A percentile compares a stretch with the other conserved stretches of the same genome.
Conservation (phyloP, 2,113 vertebrate genomes). For the Tursiops truncatus region DNA sequence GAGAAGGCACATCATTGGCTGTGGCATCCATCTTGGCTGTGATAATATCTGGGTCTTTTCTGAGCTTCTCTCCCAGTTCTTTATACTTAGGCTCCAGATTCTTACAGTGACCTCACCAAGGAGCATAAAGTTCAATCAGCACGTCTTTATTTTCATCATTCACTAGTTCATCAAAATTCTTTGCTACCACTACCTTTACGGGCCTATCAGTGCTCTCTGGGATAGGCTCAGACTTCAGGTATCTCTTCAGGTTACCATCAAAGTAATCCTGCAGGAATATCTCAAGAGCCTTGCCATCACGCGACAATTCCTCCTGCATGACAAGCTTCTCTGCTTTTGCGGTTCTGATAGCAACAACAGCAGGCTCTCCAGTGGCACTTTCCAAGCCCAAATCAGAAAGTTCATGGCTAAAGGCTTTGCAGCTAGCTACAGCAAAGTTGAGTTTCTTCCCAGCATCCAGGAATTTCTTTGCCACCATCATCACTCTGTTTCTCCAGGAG, state of each 20-base stretch:
- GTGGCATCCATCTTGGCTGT: conserved; percentile 99
- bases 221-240: conserved; percentile 95
- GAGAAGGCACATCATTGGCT: conserved; percentile 96
- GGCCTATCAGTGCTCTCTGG: conserved; percentile 96
- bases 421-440: conserved; percentile 93
- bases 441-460: conserved; percentile 93
- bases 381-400: conserved; percentile 94
- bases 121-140: conserved; percentile 97
- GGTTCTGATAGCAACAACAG: conserved; percentile 93
- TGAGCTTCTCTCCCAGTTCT: conserved; percentile 95
- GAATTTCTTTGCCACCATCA: conserved; percentile 96
- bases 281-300: conserved; percentile 95
- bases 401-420: conserved; percentile 90
- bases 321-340: conserved; percentile 95
- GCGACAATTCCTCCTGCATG: conserved; percentile 90
- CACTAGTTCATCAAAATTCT: conserved; percentile 97
- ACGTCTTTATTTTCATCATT: conserved; percentile 96
- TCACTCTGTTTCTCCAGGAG: conserved; percentile 99
- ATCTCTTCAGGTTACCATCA: conserved; percentile 93
- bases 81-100: conserved; percentile 97
- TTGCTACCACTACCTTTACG: conserved; percentile 97
- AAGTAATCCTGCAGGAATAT: conserved; percentile 95
- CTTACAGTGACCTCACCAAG: conserved; percentile 99
- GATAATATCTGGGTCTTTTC: conserved; percentile 91
- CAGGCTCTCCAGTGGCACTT: conserved; percentile 88